phyloP scores from a whole-genome alignment of 1,140 invertebrate genomes.

The Fopius arisanus region DNA sequence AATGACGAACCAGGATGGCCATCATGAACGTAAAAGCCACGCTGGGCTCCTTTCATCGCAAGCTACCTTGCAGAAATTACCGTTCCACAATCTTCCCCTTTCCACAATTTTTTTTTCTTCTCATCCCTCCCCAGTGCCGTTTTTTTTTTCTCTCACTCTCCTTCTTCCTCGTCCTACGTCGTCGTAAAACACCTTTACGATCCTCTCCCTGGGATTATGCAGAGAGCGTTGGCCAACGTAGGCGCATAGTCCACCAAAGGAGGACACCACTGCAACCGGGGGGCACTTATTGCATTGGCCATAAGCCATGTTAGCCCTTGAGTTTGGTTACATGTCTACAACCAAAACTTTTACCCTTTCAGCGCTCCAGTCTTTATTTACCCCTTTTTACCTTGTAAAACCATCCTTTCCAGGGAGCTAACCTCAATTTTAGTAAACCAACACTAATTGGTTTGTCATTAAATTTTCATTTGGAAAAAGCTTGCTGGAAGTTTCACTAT shows the following conservation, averaged over 20 bases:
- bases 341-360: background rate
- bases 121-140: background rate
- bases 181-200: slow-evolving; percentile 37
- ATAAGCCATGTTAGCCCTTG: background rate
- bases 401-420: background rate
- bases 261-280: background rate
- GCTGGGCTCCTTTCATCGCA: slow-evolving; percentile 17
- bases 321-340: background rate
- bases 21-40: slow-evolving; percentile 17
- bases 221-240: slow-evolving; percentile 17
- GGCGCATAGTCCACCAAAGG: background rate
- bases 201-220: slow-evolving; percentile 28
- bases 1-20: background rate
- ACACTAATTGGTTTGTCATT: background rate
- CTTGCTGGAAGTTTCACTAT: background rate
- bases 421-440: background rate
- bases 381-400: background rate
- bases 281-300: slow-evolving; percentile 10
- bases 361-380: background rate
- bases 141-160: slow-evolving; percentile 13
- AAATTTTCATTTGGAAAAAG: background rate
- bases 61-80: slow-evolving; percentile 33
- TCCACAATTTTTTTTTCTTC: background rate
- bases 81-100: slow-evolving; percentile 18
- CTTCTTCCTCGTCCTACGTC: background rate